phyloP scores from a whole-genome alignment of 1,140 invertebrate species.

The Lasioglossum albipes region DNA sequence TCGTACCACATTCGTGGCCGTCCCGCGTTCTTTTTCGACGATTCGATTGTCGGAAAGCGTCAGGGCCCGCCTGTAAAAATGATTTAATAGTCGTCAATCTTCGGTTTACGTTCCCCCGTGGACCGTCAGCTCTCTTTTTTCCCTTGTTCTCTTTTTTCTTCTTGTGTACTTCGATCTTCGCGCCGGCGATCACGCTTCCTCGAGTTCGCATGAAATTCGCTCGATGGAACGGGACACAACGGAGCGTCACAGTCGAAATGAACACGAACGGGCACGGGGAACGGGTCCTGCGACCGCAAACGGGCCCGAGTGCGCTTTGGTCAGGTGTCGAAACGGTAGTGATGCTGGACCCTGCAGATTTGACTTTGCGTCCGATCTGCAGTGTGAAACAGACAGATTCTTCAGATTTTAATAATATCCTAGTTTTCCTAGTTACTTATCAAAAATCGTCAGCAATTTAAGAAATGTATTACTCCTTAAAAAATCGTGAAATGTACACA shows the following conservation, averaged over 20 bases:
- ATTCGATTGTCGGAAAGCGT: constrained; percentile 27
- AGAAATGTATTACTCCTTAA: too few species aligned
- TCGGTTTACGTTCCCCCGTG: constrained; percentile 26
- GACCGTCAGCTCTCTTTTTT: neutral
- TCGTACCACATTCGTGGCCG: constrained; percentile 47
- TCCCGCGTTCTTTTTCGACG: constrained; percentile 20
- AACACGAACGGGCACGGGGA: constrained; percentile 3
- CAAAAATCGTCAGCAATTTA: too few species aligned
- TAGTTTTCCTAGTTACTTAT: too few species aligned
- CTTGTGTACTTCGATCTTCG: neutral
- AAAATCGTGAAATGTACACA: too few species aligned
- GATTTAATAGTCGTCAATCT: constrained; percentile 46
- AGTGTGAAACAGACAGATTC: too few species aligned
- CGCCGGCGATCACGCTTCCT: neutral
- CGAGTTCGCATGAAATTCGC: neutral
- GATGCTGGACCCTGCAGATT: too few species aligned
- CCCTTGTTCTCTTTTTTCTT: neutral
- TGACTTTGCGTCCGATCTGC: too few species aligned
- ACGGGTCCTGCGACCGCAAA: neutral
- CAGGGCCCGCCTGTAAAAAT: constrained; percentile 33
- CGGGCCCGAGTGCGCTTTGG: too few species aligned
- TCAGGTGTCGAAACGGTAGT: too few species aligned
- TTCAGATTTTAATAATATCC: too few species aligned
- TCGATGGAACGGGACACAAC: neutral
- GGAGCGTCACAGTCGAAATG: constrained; percentile 20